These are phyloP conservation scores for Balanococcus diminutus DNA, from an alignment of 2,888 invertebrate genomes.

Conservation along the genomic window DNA sequence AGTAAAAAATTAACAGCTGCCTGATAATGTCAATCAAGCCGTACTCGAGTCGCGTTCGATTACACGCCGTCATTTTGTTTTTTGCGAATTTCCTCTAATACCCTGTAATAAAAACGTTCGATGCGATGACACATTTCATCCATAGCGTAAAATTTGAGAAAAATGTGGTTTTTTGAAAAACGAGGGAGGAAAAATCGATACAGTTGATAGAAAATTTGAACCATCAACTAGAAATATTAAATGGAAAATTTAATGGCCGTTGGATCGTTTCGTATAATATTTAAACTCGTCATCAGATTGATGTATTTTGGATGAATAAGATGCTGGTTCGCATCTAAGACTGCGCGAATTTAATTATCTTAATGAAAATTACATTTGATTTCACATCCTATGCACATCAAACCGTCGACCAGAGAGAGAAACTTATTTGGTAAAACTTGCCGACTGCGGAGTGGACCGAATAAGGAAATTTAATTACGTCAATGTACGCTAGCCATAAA, in stretches of 20 bases:
- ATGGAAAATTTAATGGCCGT: not conserved
- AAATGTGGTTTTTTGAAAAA: not conserved
- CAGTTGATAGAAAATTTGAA: not conserved
- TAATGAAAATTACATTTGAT: slow-evolving; percentile 42
- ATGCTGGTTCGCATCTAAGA: not conserved
- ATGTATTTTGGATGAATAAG: not conserved
- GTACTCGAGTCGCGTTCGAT: not conserved
- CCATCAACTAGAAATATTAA: not conserved
- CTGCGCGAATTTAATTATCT: slow-evolving; percentile 26
- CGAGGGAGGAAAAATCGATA: not conserved
- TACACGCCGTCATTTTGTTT: not conserved
- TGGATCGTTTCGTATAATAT: not conserved
- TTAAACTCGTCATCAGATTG: too few relatives aligned
- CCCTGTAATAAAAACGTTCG: not conserved
- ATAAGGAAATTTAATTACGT: slow-evolving; percentile 25
- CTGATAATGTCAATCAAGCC: not conserved
- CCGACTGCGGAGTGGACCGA: not conserved
- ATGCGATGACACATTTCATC: not conserved
- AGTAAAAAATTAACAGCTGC: not conserved
- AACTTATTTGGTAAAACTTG: not conserved
- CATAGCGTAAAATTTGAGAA: not conserved
- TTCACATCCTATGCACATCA: slow-evolving; percentile 13
- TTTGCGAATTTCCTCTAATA: not conserved
- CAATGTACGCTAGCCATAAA: not conserved
- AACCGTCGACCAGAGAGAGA: not conserved